Conservation (phyloP, 1,140 invertebrate species). For the Nasonia longicornis region DNA sequence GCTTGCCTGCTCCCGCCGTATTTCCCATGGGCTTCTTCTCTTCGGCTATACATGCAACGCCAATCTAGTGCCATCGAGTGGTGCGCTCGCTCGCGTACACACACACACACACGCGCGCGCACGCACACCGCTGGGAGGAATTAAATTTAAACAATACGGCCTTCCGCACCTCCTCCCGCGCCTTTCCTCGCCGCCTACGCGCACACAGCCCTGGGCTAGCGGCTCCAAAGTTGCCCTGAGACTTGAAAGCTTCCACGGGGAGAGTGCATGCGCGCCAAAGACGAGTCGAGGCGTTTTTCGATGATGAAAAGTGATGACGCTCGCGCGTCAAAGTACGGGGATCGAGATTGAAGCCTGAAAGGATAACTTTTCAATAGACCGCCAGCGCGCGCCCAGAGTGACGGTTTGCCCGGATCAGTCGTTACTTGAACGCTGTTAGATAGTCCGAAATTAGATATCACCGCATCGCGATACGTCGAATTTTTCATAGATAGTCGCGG, state of each 20-base stretch:
- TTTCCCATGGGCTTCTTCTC: constrained; percentile 60
- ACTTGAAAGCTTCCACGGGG: not conserved
- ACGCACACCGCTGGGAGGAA: constrained; percentile 43
- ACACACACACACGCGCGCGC: not conserved
- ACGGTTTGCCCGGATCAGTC: not conserved
- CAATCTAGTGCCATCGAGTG: constrained; percentile 45
- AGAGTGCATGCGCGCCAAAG: not conserved
- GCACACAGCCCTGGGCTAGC: not conserved
- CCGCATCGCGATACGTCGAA: too few species aligned
- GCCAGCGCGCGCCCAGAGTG: not conserved
- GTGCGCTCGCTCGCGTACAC: constrained; percentile 8
- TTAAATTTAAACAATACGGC: constrained; percentile 61
- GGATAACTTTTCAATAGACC: constrained; percentile 31
- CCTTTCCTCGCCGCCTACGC: not conserved
- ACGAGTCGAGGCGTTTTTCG: not conserved
- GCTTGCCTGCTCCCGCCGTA: constrained; percentile 56
- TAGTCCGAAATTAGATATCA: too few species aligned
- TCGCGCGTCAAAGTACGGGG: not conserved
- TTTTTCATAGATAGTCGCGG: too few species aligned
- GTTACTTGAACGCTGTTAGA: too few species aligned
- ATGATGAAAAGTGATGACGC: constrained; percentile 37
- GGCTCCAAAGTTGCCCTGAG: not conserved
- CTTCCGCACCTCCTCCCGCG: not conserved
- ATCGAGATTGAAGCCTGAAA: constrained; percentile 34
- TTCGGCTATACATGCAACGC: constrained; percentile 49